phyloP scores from a whole-genome alignment of 2,888 invertebrate species.

The Agrochola litura region DNA sequence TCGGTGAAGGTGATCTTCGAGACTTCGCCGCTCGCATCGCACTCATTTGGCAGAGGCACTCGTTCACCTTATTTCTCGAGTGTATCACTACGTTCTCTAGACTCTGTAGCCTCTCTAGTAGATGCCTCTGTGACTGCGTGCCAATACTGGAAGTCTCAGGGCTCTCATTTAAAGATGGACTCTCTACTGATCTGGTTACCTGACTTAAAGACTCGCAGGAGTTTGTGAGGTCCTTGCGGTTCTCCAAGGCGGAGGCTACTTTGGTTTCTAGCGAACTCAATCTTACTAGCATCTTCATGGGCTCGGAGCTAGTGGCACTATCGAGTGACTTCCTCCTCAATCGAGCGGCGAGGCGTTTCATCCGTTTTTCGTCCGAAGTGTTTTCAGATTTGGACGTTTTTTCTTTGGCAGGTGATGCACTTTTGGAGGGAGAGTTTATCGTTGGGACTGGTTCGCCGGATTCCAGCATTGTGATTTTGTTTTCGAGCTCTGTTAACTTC shows the following conservation, averaged over 20 bases:
- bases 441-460: slow-evolving; percentile 84
- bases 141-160: slow-evolving; percentile 81
- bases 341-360: slow-evolving; percentile 89
- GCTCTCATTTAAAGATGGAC: slow-evolving; percentile 77
- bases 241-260: slow-evolving; percentile 91
- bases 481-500: slow-evolving; percentile 95
- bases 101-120: slow-evolving; percentile 91
- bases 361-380: slow-evolving; percentile 86
- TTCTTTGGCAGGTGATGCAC: slow-evolving; percentile 90
- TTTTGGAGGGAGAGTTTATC: slow-evolving; percentile 88
- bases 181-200: slow-evolving; percentile 82
- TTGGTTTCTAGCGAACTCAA: slow-evolving; percentile 94
- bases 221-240: slow-evolving; percentile 85
- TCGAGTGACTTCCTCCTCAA: slow-evolving; percentile 94
- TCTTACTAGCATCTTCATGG: slow-evolving; percentile 95
- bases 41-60: slow-evolving; percentile 92
- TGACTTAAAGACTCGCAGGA: slow-evolving; percentile 91
- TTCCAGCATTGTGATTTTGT: slow-evolving; percentile 93
- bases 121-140: slow-evolving; percentile 89
- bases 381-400: slow-evolving; percentile 88
- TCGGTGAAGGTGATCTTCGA: slow-evolving; percentile 92
- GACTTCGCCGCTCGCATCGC: slow-evolving; percentile 91
- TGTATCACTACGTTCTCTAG: slow-evolving; percentile 91
- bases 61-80: slow-evolving; percentile 92
- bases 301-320: slow-evolving; percentile 94